Conservation (phyloP, 2,113 vertebrate species). For the Pyrgilauda ruficollis region DNA sequence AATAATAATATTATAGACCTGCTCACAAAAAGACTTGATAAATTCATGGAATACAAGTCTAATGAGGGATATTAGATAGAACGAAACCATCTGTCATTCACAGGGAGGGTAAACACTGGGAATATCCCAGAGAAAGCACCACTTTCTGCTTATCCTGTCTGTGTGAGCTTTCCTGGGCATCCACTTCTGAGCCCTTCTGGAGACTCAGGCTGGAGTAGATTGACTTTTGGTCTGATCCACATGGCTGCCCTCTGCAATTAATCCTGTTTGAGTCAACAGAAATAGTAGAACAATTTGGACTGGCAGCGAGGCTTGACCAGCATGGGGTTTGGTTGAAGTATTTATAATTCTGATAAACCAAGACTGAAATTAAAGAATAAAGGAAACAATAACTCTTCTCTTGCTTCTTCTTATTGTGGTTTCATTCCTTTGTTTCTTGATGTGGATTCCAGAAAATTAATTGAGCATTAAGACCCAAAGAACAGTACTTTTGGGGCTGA, state of each 20-base stretch:
- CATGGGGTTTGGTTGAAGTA: background rate
- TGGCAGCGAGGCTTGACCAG: constrained; percentile 5
- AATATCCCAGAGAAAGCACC: background rate
- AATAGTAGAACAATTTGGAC: constrained; percentile 5
- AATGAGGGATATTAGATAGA: background rate
- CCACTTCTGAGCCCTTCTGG: background rate
- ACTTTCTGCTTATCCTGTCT: background rate
- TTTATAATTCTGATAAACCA: constrained; percentile 49
- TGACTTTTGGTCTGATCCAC: background rate
- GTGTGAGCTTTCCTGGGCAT: background rate
- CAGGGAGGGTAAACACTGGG: background rate
- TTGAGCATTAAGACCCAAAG: constrained; percentile 65
- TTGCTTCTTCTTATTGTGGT: constrained; percentile 64
- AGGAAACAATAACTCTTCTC: constrained; percentile 41
- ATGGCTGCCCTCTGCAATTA: background rate
- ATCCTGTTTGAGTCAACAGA: constrained; percentile 1
- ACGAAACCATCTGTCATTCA: background rate
- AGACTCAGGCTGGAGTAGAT: background rate
- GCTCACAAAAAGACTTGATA: background rate
- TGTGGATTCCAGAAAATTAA: constrained; percentile 69
- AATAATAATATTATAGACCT: background rate
- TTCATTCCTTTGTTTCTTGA: constrained; percentile 58
- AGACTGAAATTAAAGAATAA: constrained; percentile 45
- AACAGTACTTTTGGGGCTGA: constrained; percentile 49
- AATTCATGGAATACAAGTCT: background rate